Percentiles rank a stretch among this genome's conserved stretches.
Evolutionary conservation across 2,113 vertebrate genomes (phyloP).

Genomic region (Scomber colias): DNA sequence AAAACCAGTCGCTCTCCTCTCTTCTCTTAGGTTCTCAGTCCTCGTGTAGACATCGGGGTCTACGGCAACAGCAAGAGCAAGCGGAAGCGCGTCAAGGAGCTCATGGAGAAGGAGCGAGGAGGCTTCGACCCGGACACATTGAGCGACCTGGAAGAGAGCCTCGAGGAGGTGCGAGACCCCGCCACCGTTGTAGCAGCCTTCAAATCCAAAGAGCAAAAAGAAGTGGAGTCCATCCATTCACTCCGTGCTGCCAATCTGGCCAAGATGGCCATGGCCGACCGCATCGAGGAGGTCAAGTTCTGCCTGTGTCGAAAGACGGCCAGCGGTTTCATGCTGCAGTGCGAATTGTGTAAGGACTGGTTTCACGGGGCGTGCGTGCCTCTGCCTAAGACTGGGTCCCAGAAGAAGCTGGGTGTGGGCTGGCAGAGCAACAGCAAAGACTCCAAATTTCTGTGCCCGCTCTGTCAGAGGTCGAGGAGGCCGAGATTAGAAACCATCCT

Average conservation of each 20-base stretch:
- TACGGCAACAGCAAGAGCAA: constrained; percentile 97
- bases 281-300: constrained; percentile 97
- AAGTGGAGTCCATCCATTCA: constrained; percentile 94
- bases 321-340: constrained; percentile 97
- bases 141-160: constrained; percentile 92
- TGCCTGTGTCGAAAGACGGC: constrained; percentile 96
- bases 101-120: constrained; percentile 96
- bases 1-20: neutral
- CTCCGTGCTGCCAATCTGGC: constrained; percentile 94
- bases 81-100: constrained; percentile 92
- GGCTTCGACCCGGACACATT: constrained; percentile 92
- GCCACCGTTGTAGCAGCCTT: constrained; percentile 94
- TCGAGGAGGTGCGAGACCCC: constrained; percentile 91
- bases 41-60: constrained; percentile 94
- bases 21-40: constrained; percentile 92
- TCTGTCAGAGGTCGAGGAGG: constrained; percentile 95
- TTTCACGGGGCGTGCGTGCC: constrained; percentile 97
- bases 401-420: constrained; percentile 91
- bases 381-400: constrained; percentile 91
- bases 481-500: constrained; percentile 97
- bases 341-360: constrained; percentile 99
- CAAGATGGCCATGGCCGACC: constrained; percentile 98
- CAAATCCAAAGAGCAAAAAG: constrained; percentile 95
- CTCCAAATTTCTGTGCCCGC: constrained; percentile 95
- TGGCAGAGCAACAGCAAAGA: constrained; percentile 97